Percentiles rank a stretch among this genome's conserved stretches.
Conservation (phyloP, 2,888 invertebrate genomes). For the Thereva nobilitata region DNA sequence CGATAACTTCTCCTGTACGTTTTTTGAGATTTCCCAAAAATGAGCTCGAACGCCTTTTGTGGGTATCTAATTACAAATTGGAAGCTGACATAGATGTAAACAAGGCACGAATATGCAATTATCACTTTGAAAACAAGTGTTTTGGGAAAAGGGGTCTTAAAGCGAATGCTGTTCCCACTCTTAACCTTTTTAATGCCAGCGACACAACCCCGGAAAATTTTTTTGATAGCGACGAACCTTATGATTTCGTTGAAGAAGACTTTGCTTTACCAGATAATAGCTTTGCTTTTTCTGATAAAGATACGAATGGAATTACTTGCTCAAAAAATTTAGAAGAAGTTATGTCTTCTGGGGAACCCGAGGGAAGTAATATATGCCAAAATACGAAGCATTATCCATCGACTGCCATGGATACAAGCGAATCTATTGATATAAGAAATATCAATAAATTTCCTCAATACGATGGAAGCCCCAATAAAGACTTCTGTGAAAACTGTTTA, state of each 20-base stretch:
- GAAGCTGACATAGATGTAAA: not conserved
- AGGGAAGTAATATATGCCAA: not conserved
- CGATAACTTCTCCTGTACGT: not conserved
- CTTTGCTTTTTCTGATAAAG: not conserved
- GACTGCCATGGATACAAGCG: not conserved
- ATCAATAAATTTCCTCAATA: not conserved
- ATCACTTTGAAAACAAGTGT: constrained; percentile 8
- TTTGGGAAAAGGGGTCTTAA: not conserved
- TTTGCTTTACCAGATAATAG: not conserved
- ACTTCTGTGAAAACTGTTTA: constrained; percentile 26
- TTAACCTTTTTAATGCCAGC: constrained; percentile 2
- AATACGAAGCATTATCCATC: not conserved
- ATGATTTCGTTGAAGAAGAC: constrained; percentile 11
- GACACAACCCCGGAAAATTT: not conserved
- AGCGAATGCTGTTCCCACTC: constrained; percentile 14
- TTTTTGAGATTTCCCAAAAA: not conserved
- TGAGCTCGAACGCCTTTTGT: not conserved
- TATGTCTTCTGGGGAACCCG: not conserved
- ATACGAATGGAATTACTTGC: not conserved
- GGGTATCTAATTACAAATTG: constrained; percentile 3
- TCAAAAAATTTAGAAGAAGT: no score
- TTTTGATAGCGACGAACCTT: not conserved
- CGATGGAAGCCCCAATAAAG: not conserved
- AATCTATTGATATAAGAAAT: not conserved
- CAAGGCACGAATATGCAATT: constrained; percentile 7